phyloP scores from a whole-genome alignment of 2,113 vertebrate genomes.

The Arenaria interpres region DNA sequence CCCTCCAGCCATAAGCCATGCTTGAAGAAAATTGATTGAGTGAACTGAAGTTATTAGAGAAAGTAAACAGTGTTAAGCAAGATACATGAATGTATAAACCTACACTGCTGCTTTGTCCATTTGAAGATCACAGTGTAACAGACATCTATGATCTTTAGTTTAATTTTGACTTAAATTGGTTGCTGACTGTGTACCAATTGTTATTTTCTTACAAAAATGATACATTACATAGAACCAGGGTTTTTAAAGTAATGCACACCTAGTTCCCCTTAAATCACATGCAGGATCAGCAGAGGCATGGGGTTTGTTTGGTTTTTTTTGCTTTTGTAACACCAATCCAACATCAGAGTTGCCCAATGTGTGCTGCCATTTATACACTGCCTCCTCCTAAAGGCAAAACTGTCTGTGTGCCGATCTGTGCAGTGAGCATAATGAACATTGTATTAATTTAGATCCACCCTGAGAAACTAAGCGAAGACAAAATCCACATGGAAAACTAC shows the following conservation, averaged over 20 bases:
- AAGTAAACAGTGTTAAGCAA: slow-evolving; percentile 35
- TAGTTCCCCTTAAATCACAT: background rate
- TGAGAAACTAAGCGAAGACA: background rate
- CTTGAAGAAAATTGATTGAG: slow-evolving; percentile 28
- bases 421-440: background rate
- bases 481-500: background rate
- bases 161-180: background rate
- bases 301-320: background rate
- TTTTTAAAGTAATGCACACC: background rate
- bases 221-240: background rate
- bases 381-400: background rate
- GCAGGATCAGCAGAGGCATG: background rate
- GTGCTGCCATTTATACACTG: background rate
- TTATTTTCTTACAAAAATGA: background rate
- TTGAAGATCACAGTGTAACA: background rate
- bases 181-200: background rate
- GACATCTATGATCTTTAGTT: background rate
- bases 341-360: background rate
- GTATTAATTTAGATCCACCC: background rate
- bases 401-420: background rate
- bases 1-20: background rate
- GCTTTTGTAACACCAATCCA: background rate
- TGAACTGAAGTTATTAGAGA: slow-evolving; percentile 30
- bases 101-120: background rate
- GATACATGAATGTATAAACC: background rate